These are phyloP conservation scores for Notarius quadriscutis DNA, from an alignment of 2,113 vertebrate species.

Conservation along the genomic window DNA sequence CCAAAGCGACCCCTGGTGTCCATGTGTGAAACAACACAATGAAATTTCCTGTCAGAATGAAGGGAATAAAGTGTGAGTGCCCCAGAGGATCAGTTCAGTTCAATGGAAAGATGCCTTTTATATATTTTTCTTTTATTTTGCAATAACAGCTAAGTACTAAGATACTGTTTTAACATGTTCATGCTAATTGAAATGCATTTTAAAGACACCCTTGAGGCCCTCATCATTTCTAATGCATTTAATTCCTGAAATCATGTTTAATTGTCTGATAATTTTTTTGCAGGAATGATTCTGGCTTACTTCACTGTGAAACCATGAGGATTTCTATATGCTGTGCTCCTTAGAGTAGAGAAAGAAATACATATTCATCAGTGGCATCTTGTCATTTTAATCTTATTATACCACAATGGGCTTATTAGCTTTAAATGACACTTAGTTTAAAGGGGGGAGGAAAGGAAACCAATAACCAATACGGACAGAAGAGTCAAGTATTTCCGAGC, in stretches of 20 bases:
- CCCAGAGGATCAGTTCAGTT: slow-evolving; percentile 21
- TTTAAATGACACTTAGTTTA: slow-evolving; percentile 75
- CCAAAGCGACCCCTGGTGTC: slow-evolving; percentile 71
- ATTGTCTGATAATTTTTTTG: background rate
- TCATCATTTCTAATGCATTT: background rate
- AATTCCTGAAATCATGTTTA: background rate
- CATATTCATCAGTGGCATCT: slow-evolving; percentile 44
- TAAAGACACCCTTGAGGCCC: background rate
- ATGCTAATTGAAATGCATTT: background rate
- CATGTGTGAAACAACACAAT: background rate
- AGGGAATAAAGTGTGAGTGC: background rate
- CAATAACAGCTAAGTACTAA: background rate
- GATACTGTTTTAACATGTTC: background rate
- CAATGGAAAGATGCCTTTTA: background rate
- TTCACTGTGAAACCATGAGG: background rate
- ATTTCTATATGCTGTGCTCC: background rate
- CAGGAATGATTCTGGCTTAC: background rate
- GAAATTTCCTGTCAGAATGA: background rate
- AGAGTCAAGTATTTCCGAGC: slow-evolving; percentile 82
- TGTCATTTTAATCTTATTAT: slow-evolving; percentile 66
- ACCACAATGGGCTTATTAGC: slow-evolving; percentile 72
- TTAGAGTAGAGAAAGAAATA: background rate
- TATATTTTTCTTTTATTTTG: background rate
- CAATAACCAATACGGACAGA: slow-evolving; percentile 77
- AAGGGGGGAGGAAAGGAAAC: slow-evolving; percentile 67